Conservation (phyloP, 2,113 vertebrate species). For the Archilochus colubris region DNA sequence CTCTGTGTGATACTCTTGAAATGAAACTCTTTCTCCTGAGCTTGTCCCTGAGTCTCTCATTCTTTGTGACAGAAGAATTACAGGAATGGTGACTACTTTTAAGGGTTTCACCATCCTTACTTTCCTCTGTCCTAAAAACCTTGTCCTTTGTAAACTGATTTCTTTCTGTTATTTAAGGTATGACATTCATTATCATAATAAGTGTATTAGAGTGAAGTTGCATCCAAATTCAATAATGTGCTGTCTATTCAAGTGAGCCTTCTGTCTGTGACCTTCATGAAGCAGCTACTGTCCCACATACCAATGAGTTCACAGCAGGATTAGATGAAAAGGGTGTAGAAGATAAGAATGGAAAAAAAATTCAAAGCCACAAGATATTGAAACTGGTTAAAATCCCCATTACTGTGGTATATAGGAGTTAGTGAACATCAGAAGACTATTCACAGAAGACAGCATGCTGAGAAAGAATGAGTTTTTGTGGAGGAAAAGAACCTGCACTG, state of each 20-base stretch:
- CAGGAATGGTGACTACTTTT: background rate
- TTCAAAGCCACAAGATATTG: background rate
- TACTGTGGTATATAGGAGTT: background rate
- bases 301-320: background rate
- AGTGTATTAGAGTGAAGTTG: background rate
- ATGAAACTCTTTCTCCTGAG: background rate
- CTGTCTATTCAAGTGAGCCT: background rate
- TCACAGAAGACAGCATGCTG: background rate
- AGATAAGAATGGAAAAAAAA: background rate
- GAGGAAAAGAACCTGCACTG: background rate
- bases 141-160: background rate
- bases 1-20: background rate
- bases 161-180: background rate
- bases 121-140: background rate
- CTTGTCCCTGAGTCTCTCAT: background rate
- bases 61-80: background rate
- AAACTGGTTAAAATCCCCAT: background rate
- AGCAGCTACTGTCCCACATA: background rate
- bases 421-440: background rate
- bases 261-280: conserved; percentile 11
- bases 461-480: background rate
- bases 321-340: background rate
- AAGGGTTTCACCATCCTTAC: background rate
- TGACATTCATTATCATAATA: background rate
- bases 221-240: background rate